Evolutionary conservation across 2,113 vertebrate species (phyloP), one percentile per base, ranked within the genome.

Genomic region (Rhinogobius similis): DNA sequence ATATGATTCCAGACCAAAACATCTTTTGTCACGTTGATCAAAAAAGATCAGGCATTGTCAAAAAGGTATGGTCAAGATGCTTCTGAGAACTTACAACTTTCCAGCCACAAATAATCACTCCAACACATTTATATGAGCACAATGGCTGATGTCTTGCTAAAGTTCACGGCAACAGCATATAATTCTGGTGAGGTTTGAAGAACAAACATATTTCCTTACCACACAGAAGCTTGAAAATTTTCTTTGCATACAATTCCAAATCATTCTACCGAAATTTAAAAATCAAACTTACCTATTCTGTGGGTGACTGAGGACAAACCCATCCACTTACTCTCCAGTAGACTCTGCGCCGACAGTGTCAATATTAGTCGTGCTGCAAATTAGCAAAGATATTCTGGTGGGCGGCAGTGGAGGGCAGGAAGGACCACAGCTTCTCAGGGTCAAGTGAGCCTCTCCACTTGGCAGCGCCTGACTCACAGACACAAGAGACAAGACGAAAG

Each of bases 391-490:
- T 38, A 61, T 61, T 61, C 58, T 38, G 10, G 58, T 61, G 58
- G 29, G 58, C 58, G 58, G 58, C 29, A 1, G 58, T n/a, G 29
- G 58, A 61, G 58, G 32, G 9, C 58, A 61, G 27, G 29, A 16
- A 61, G 18, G 58, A 20, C 58, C 20, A n/a, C 9, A n/a, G 62
- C 68, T 72, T 36, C 67, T 81, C 69, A 70, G 56, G 62, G 39
- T 70, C 2, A 11, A 62, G 58, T 55, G 53, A 77, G 67, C 53
- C 70, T 66, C 74, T 71, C 39, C 56, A 68, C 44, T 39, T 53
- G 1, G 13, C 55, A 77, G 68, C 18, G 75, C 48, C 71, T 72
- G 75, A 78, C 55, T 84, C 75, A 80, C 23, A 21, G 41, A 76
- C 55, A 48, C 68, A 58, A 65, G 65, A 11, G 24, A 75, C 53